Conservation (phyloP, 2,888 invertebrate species). For the Gerris lacustris region DNA sequence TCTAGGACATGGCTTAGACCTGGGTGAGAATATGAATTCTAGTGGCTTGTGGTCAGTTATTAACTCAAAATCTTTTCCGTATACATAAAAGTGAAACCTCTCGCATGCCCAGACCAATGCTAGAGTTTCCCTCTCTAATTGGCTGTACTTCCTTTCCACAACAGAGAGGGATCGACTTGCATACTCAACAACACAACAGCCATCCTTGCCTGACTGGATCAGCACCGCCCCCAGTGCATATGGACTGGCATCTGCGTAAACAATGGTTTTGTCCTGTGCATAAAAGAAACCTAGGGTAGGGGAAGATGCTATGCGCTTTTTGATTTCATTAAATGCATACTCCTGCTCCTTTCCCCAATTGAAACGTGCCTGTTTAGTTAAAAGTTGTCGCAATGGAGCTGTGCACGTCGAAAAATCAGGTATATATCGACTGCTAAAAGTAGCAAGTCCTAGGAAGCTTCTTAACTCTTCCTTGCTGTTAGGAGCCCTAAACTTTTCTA, state of each 20-base stretch:
- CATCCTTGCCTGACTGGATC: neutral
- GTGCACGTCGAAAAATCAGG: neutral
- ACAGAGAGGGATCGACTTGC: neutral
- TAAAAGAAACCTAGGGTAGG: neutral
- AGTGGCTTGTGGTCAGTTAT: conserved; percentile 35
- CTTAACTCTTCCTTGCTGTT: neutral
- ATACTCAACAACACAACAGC: neutral
- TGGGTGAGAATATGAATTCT: conserved; percentile 31
- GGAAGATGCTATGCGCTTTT: neutral
- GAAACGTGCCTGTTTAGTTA: neutral
- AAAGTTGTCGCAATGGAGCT: neutral
- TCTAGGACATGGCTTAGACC: conserved; percentile 33
- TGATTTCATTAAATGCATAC: neutral
- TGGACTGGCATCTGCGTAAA: neutral
- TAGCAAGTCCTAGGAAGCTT: neutral
- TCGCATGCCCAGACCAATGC: conserved; percentile 35
- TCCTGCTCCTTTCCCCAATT: neutral
- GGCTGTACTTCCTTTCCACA: conserved; percentile 14
- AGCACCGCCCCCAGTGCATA: neutral
- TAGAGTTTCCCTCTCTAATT: conserved; percentile 35
- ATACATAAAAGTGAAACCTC: conserved; percentile 36
- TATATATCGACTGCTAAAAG: neutral
- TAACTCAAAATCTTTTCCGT: conserved; percentile 36
- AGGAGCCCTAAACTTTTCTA: neutral
- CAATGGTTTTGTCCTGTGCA: neutral